Conservation (phyloP, 1,140 invertebrate genomes). For the Alviniconcha marisindica region DNA sequence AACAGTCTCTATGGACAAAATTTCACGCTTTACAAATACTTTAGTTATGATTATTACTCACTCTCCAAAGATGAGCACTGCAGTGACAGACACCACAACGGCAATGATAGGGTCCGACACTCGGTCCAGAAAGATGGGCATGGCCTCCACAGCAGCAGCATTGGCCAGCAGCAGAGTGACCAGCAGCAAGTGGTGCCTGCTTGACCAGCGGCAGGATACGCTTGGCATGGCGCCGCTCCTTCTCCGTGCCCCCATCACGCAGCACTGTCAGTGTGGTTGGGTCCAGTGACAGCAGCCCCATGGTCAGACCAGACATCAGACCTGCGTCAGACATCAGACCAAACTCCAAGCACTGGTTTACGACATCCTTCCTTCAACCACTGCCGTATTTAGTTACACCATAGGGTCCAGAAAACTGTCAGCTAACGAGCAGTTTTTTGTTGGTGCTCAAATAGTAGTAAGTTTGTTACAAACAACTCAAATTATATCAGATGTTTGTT, state of each 20-base stretch:
- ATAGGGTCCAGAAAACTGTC: too few relatives aligned
- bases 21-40: too few relatives aligned
- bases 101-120: conserved; percentile 72
- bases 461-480: too few relatives aligned
- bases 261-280: conserved; percentile 68
- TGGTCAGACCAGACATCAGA: conserved; percentile 73
- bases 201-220: conserved; percentile 71
- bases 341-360: not conserved
- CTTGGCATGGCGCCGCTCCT: conserved; percentile 65
- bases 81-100: conserved; percentile 71
- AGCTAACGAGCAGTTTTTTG: too few relatives aligned
- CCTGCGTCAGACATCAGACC: conserved; percentile 56
- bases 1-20: too few relatives aligned
- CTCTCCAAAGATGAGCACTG: conserved; percentile 76
- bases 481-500: too few relatives aligned
- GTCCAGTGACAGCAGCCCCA: conserved; percentile 73
- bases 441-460: too few relatives aligned
- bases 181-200: conserved; percentile 70
- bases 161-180: conserved; percentile 73
- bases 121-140: conserved; percentile 74
- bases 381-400: too few relatives aligned
- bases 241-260: conserved; percentile 65
- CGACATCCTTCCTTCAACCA: too few relatives aligned
- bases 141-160: conserved; percentile 73
- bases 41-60: too few relatives aligned